Evolutionary conservation across 1,140 invertebrate genomes (phyloP).

Genomic region (Eurytemora carolleeae): DNA sequence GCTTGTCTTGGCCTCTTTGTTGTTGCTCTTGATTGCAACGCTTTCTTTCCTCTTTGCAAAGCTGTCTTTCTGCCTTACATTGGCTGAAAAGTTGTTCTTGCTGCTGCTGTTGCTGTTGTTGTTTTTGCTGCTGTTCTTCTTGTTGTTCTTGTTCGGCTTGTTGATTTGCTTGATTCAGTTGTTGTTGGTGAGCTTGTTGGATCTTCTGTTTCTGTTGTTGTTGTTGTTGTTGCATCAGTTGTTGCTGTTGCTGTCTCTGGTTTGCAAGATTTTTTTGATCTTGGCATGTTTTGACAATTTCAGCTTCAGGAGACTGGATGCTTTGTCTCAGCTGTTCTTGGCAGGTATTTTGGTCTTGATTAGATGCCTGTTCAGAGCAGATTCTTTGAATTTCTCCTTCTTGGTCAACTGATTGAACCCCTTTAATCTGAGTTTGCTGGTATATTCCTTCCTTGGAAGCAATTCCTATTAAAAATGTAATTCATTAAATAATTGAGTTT

Average conservation of each 20-base stretch:
- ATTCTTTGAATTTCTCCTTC: not conserved
- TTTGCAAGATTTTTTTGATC: not conserved
- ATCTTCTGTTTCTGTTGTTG: slow-evolving; percentile 25
- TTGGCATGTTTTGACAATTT: not conserved
- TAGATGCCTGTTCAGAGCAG: not conserved
- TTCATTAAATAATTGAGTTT: not conserved
- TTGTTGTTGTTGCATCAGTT: slow-evolving; percentile 27
- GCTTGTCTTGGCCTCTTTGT: not conserved
- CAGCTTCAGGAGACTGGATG: not conserved
- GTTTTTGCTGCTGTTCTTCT: slow-evolving; percentile 28
- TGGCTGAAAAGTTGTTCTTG: slow-evolving; percentile 29
- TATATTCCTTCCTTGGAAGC: not conserved
- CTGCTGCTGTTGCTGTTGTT: slow-evolving; percentile 29
- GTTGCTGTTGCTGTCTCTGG: not conserved
- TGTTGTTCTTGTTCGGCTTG: slow-evolving; percentile 31
- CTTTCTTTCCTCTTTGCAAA: not conserved
- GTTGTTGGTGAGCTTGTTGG: not conserved
- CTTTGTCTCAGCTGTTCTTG: not conserved
- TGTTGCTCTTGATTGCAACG: not conserved
- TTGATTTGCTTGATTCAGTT: slow-evolving; percentile 22
- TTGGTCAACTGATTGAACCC: too few relatives aligned
- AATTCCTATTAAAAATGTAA: not conserved
- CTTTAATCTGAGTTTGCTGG: too few relatives aligned
- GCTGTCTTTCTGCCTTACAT: not conserved
- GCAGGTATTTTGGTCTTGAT: not conserved